A percentile compares a stretch with the other conserved stretches of the same genome.
phyloP scores from a whole-genome alignment of 2,797 vertebrate species.

The Margarornis squamiger region DNA sequence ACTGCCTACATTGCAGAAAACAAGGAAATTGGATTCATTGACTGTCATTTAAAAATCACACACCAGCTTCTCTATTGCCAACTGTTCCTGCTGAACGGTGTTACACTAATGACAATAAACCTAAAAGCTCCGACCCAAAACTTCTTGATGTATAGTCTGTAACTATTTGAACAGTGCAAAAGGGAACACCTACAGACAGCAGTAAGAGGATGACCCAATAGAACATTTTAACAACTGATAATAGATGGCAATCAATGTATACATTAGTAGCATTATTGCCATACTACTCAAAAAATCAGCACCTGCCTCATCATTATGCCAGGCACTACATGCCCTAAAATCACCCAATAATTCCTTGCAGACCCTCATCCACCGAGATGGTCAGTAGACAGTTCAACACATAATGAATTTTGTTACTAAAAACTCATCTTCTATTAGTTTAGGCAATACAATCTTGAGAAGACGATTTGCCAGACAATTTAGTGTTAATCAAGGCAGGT shows the following conservation, averaged over 20 bases:
- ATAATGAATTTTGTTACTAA: not conserved
- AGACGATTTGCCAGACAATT: not conserved
- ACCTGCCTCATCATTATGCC: not conserved
- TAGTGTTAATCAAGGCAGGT: not conserved
- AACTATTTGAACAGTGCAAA: not conserved
- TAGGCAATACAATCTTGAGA: not conserved
- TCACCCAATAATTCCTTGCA: not conserved
- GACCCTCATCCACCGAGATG: not conserved
- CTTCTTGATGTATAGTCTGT: not conserved
- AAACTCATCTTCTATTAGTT: not conserved
- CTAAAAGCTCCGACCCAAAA: not conserved
- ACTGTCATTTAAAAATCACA: not conserved
- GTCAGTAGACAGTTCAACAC: not conserved
- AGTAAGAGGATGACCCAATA: fast-evolving
- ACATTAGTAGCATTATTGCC: not conserved
- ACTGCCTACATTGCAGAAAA: not conserved
- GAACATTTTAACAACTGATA: not conserved
- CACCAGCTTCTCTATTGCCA: not conserved
- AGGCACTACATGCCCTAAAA: not conserved
- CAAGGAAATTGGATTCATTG: not conserved
- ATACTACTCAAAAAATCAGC: not conserved
- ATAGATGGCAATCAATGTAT: not conserved
- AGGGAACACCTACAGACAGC: not conserved
- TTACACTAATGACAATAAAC: not conserved
- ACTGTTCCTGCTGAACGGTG: not conserved